Percentiles rank a stretch among this genome's conserved stretches.
Conservation (phyloP, 2,888 invertebrate species). For the Tillus elongatus region DNA sequence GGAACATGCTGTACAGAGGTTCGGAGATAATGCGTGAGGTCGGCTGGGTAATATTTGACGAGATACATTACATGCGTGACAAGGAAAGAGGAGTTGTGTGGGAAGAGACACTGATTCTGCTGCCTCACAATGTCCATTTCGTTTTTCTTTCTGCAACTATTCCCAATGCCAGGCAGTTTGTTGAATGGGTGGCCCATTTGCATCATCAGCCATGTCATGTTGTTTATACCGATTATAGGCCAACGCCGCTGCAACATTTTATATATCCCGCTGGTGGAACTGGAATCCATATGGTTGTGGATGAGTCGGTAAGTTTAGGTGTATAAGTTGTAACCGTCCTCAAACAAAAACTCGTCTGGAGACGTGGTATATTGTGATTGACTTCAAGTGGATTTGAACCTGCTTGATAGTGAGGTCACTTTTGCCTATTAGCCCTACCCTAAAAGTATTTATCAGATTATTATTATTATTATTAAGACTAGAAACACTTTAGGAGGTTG, state of each 20-base stretch:
- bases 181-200: conserved; percentile 87
- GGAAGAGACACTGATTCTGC: conserved; percentile 96
- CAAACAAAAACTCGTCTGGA: too few species aligned
- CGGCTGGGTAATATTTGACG: conserved; percentile 99
- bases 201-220: conserved; percentile 98
- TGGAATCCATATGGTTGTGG: conserved; percentile 92
- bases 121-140: conserved; percentile 96
- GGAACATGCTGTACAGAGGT: conserved; percentile 97
- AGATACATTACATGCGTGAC: conserved; percentile 99
- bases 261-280: conserved; percentile 95
- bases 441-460: too few species aligned
- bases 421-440: too few species aligned
- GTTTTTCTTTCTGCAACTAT: conserved; percentile 99
- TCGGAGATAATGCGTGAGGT: conserved; percentile 99
- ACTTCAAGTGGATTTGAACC: too few species aligned
- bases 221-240: conserved; percentile 96
- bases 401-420: too few species aligned
- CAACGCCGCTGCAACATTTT: conserved; percentile 96
- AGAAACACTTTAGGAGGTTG: too few species aligned
- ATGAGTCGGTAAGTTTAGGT: conserved; percentile 65
- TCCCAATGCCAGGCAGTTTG: conserved; percentile 95
- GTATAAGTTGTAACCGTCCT: too few species aligned
- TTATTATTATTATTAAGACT: too few species aligned
- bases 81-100: conserved; percentile 99
- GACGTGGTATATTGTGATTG: too few species aligned